These are phyloP conservation scores for Aptenodytes forsteri DNA, from an alignment of 2,113 vertebrate species.

Conservation along the genomic window DNA sequence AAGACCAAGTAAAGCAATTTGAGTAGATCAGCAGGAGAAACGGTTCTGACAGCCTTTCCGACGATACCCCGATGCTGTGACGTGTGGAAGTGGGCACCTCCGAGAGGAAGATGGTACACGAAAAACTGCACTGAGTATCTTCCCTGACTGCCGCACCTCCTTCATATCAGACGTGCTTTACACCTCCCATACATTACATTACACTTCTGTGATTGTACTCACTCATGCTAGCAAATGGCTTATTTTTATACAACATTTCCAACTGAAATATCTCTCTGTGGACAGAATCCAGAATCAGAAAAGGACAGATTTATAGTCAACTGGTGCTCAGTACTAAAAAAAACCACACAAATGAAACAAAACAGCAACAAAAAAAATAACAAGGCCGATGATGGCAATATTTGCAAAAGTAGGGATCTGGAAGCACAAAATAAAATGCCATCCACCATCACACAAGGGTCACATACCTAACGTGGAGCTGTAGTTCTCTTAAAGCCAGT, in stretches of 20 bases:
- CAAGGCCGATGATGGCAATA: background rate
- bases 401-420: background rate
- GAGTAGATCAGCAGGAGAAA: background rate
- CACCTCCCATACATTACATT: background rate
- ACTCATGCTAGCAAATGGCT: conserved; percentile 63
- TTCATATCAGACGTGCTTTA: background rate
- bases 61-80: background rate
- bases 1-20: background rate
- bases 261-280: conserved; percentile 15
- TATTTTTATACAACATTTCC: conserved; percentile 80
- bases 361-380: background rate
- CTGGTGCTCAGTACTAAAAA: conserved; percentile 70
- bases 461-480: background rate
- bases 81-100: background rate
- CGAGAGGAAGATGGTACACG: background rate
- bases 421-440: conserved; percentile 36
- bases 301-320: conserved; percentile 41
- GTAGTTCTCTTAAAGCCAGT: background rate
- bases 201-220: conserved; percentile 33
- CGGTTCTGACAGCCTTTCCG: background rate
- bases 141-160: background rate
- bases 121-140: conserved; percentile 25
- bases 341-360: background rate
- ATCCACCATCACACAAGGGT: background rate
- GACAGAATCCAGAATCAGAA: conserved; percentile 38